A percentile compares a stretch with the other conserved stretches of the same genome.
These are phyloP conservation scores for Pseudomyrmex cubaensis DNA, from an alignment of 1,140 invertebrate species.

Conservation along the genomic window DNA sequence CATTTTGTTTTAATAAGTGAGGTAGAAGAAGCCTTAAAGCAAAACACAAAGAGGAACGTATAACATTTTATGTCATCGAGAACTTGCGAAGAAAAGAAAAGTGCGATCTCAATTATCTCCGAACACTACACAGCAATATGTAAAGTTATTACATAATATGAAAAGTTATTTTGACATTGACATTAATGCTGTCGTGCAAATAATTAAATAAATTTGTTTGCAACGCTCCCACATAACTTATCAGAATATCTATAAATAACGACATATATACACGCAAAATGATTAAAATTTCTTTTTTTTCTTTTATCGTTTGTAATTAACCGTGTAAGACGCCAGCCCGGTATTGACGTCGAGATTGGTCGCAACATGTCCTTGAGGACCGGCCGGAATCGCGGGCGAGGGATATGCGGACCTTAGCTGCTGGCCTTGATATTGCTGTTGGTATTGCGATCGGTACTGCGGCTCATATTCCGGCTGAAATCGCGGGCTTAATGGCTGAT, in stretches of 20 bases:
- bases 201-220: conserved; percentile 24
- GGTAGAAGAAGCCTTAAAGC: not conserved
- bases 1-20: conserved; percentile 3
- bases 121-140: not conserved
- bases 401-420: conserved; percentile 69
- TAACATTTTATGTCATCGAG: conserved; percentile 18
- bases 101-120: not conserved
- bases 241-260: conserved; percentile 38
- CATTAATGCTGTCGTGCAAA: not conserved
- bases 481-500: conserved; percentile 77
- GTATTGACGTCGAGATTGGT: conserved; percentile 88
- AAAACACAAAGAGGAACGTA: conserved; percentile 23
- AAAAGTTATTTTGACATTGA: conserved; percentile 16
- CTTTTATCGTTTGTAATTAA: conserved; percentile 86
- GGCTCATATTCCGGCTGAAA: conserved; percentile 80
- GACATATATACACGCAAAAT: conserved; percentile 50
- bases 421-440: conserved; percentile 82
- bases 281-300: conserved; percentile 15
- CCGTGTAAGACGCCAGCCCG: conserved; percentile 88
- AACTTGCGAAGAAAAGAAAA: conserved; percentile 9
- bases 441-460: conserved; percentile 73
- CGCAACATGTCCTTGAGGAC: conserved; percentile 87
- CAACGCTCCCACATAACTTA: not conserved
- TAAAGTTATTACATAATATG: not conserved
- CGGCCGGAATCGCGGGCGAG: conserved; percentile 53